Conservation (phyloP, 2,113 vertebrate species). For the Epinephelus fuscoguttatus region DNA sequence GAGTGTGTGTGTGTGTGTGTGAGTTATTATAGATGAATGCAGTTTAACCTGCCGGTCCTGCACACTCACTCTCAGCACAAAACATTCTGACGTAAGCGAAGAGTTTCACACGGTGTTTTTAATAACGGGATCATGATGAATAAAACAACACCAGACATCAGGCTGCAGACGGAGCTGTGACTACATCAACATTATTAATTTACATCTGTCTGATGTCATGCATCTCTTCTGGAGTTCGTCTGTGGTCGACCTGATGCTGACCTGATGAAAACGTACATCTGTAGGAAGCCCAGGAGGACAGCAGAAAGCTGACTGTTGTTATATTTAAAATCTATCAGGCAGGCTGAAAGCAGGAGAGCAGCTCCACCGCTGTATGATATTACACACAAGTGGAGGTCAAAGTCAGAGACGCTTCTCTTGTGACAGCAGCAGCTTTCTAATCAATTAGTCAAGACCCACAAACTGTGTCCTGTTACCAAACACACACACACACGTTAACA, state of each 20-base stretch:
- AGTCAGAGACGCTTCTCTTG: slow-evolving; percentile 41
- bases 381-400: slow-evolving; percentile 32
- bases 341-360: not conserved
- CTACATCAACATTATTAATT: too few relatives aligned
- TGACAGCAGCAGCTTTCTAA: slow-evolving; percentile 57
- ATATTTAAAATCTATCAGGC: too few relatives aligned
- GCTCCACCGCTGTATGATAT: not conserved
- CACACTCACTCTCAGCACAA: not conserved
- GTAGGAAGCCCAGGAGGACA: too few relatives aligned
- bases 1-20: not conserved
- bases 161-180: too few relatives aligned
- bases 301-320: too few relatives aligned
- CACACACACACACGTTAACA: not conserved
- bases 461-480: slow-evolving; percentile 55
- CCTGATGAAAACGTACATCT: too few relatives aligned
- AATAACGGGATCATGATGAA: not conserved
- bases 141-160: not conserved
- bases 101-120: not conserved
- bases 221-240: too few relatives aligned
- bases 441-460: slow-evolving; percentile 67
- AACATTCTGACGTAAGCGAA: not conserved
- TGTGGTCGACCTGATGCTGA: too few relatives aligned
- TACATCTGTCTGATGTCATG: too few relatives aligned
- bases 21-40: slow-evolving; percentile 1
- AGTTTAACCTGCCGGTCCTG: not conserved